Conservation (phyloP, 2,888 invertebrate species). For the Epinotia brunnichana region DNA sequence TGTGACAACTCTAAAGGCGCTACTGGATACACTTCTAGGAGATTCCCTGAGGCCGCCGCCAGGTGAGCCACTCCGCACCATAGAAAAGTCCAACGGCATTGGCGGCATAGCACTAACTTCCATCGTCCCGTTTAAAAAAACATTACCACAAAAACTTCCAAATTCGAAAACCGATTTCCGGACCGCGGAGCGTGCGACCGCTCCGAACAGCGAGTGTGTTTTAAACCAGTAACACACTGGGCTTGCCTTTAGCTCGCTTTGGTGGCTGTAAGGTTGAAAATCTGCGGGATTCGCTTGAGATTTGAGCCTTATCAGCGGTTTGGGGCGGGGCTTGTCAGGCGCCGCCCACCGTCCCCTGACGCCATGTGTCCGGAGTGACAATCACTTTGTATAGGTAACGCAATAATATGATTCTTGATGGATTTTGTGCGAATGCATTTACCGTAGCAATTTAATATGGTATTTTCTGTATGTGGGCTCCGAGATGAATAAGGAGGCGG, state of each 20-base stretch:
- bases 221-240: constrained; percentile 72
- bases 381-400: constrained; percentile 84
- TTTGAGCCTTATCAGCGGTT: constrained; percentile 77
- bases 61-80: constrained; percentile 77
- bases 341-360: constrained; percentile 71
- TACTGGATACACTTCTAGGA: constrained; percentile 77
- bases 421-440: constrained; percentile 82
- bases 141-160: constrained; percentile 46
- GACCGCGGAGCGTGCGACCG: constrained; percentile 71
- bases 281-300: constrained; percentile 73
- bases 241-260: constrained; percentile 62
- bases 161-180: constrained; percentile 56
- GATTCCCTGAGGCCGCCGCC: constrained; percentile 68
- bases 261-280: constrained; percentile 76
- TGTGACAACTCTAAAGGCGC: constrained; percentile 87
- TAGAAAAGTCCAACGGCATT: constrained; percentile 88
- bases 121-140: constrained; percentile 70
- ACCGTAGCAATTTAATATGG: constrained; percentile 45
- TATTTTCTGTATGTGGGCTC: constrained; percentile 40
- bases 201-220: constrained; percentile 73
- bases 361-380: constrained; percentile 81
- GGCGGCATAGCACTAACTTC: constrained; percentile 85
- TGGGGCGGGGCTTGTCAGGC: constrained; percentile 72
- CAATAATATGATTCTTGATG: constrained; percentile 84
- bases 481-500: constrained; percentile 20